Conservation (phyloP, 2,888 invertebrate genomes). For the Lypha dubia region DNA sequence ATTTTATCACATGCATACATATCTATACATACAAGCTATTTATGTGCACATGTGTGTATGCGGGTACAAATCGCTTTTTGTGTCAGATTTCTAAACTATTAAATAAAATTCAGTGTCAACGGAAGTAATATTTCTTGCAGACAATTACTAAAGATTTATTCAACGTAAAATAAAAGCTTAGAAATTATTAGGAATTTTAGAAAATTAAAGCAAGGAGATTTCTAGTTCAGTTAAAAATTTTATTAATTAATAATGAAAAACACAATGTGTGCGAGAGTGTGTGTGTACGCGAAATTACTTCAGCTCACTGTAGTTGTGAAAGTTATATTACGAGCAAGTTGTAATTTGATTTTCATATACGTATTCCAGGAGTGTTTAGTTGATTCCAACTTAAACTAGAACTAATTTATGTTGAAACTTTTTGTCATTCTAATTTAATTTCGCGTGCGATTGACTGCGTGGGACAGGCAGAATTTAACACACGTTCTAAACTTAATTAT, state of each 20-base stretch:
- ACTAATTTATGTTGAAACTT: slow-evolving; percentile 42
- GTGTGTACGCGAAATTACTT: neutral
- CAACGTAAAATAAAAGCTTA: slow-evolving; percentile 14
- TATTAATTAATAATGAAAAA: slow-evolving; percentile 57
- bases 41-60: neutral
- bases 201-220: slow-evolving; percentile 39
- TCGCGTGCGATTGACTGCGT: slow-evolving; percentile 11
- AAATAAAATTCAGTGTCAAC: slow-evolving; percentile 78
- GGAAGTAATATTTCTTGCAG: slow-evolving; percentile 79
- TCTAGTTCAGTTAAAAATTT: slow-evolving; percentile 49
- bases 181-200: slow-evolving; percentile 13
- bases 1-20: neutral
- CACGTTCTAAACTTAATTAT: slow-evolving; percentile 6
- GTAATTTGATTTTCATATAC: neutral
- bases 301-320: slow-evolving; percentile 2
- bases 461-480: slow-evolving; percentile 1
- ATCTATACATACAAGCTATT: neutral
- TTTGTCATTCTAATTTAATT: neutral
- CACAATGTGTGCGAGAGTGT: too few species aligned
- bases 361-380: slow-evolving; percentile 14
- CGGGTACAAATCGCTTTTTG: slow-evolving; percentile 6
- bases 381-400: slow-evolving; percentile 53
- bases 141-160: slow-evolving; percentile 65
- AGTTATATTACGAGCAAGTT: neutral
- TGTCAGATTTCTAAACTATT: slow-evolving; percentile 45